These are phyloP conservation scores for Elgaria multicarinata DNA, from an alignment of 2,113 vertebrate genomes.

Conservation along the genomic window DNA sequence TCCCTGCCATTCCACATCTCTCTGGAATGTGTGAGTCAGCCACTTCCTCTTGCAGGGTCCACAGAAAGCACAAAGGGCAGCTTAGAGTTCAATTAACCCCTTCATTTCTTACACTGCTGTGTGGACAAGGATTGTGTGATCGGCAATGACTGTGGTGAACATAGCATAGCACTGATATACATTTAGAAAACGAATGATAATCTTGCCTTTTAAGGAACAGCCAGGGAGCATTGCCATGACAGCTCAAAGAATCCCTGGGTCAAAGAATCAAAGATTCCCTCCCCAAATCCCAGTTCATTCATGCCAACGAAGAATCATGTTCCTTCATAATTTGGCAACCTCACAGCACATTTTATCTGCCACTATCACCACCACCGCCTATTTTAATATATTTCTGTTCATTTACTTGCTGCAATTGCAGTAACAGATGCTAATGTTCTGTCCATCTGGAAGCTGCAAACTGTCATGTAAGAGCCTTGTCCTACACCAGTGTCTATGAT, in stretches of 20 bases:
- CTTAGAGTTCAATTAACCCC: too few species aligned
- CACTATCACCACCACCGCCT: too few species aligned
- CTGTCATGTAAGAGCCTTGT: background rate
- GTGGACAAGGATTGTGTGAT: background rate
- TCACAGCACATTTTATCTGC: background rate
- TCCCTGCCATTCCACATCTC: too few species aligned
- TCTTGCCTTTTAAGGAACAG: background rate
- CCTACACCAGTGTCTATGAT: background rate
- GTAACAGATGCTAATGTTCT: constrained; percentile 14
- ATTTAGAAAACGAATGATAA: background rate
- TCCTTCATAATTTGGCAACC: background rate
- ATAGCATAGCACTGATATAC: background rate
- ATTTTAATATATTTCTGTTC: background rate
- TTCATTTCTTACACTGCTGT: too few species aligned
- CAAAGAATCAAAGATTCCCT: too few species aligned
- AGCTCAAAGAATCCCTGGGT: background rate
- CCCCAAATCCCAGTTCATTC: background rate
- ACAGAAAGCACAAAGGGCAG: too few species aligned
- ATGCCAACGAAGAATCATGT: background rate
- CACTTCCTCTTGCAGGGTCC: too few species aligned
- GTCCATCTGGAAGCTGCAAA: constrained; percentile 14
- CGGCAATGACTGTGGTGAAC: background rate
- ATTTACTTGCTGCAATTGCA: background rate
- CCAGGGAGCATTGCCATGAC: background rate
- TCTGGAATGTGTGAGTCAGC: too few species aligned